phyloP scores from a whole-genome alignment of 2,113 vertebrate species.

The Pseudorasbora parva region DNA sequence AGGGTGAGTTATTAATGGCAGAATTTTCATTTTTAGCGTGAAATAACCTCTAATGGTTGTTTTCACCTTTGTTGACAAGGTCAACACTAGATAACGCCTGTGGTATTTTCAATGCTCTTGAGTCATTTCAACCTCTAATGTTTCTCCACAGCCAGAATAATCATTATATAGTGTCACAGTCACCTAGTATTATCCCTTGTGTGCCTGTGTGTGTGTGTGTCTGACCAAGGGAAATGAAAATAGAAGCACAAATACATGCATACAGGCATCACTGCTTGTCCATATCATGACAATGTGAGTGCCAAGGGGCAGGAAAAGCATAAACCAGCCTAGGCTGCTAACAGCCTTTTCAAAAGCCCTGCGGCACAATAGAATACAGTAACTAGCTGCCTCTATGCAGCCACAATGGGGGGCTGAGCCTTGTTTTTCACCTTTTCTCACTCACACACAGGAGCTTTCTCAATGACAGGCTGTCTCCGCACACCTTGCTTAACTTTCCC shows the following conservation, averaged over 20 bases:
- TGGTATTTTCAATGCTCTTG: not conserved
- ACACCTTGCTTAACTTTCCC: conserved; percentile 23
- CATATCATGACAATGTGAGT: conserved; percentile 29
- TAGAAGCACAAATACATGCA: conserved; percentile 17
- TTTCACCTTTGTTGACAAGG: not conserved
- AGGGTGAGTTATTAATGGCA: too few species aligned
- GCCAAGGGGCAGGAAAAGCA: conserved; percentile 35
- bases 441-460: conserved; percentile 14
- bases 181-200: conserved; percentile 11
- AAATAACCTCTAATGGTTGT: not conserved
- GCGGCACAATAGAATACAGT: conserved; percentile 33
- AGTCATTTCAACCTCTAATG: conserved; percentile 19
- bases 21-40: too few species aligned
- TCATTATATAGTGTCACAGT: conserved; percentile 25
- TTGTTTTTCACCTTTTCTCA: conserved; percentile 24
- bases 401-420: conserved; percentile 15
- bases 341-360: conserved; percentile 43
- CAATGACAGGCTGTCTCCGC: conserved; percentile 13
- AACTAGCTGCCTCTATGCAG: conserved; percentile 12
- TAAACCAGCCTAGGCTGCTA: conserved; percentile 24
- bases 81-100: not conserved
- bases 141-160: conserved; percentile 29
- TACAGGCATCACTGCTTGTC: conserved; percentile 35
- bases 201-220: conserved; percentile 26
- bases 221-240: conserved; percentile 20